Evolutionary conservation across 2,113 vertebrate genomes (phyloP).

Genomic region (Steatornis caripensis): DNA sequence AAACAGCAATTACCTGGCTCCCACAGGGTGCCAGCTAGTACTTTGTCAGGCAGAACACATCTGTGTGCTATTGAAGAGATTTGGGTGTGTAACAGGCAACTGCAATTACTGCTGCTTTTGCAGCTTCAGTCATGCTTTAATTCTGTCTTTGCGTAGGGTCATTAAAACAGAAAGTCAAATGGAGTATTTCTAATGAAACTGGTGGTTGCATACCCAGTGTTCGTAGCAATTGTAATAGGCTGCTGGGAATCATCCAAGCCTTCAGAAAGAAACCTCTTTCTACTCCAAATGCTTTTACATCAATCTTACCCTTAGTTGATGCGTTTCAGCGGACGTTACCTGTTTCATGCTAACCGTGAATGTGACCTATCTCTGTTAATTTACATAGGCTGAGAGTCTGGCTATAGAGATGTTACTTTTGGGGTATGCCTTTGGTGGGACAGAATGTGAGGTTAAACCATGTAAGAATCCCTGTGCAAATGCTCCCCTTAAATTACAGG

Average conservation of each 20-base stretch:
- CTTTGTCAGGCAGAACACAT: not conserved
- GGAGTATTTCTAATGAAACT: not conserved
- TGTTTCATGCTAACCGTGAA: not conserved
- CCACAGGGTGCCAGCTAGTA: not conserved
- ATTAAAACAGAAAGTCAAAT: not conserved
- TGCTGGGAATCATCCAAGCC: not conserved
- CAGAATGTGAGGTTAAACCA: not conserved
- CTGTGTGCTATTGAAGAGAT: not conserved
- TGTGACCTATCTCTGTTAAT: not conserved
- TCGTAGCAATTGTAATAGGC: not conserved
- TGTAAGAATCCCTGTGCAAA: not conserved
- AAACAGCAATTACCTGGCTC: slow-evolving; percentile 16
- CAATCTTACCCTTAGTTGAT: not conserved
- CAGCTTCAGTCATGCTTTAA: not conserved
- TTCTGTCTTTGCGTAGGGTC: not conserved
- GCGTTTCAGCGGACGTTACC: not conserved
- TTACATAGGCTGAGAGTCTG: not conserved
- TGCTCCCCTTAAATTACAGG: not conserved
- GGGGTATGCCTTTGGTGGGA: not conserved
- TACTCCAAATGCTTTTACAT: not conserved
- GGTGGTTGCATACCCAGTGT: not conserved
- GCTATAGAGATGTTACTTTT: not conserved
- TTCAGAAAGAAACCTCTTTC: not conserved
- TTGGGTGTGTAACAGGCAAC: not conserved
- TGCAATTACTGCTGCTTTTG: not conserved